Percentiles rank a stretch among this genome's conserved stretches.
phyloP scores from a whole-genome alignment of 2,113 vertebrate species.

The Microtus ochrogaster region DNA sequence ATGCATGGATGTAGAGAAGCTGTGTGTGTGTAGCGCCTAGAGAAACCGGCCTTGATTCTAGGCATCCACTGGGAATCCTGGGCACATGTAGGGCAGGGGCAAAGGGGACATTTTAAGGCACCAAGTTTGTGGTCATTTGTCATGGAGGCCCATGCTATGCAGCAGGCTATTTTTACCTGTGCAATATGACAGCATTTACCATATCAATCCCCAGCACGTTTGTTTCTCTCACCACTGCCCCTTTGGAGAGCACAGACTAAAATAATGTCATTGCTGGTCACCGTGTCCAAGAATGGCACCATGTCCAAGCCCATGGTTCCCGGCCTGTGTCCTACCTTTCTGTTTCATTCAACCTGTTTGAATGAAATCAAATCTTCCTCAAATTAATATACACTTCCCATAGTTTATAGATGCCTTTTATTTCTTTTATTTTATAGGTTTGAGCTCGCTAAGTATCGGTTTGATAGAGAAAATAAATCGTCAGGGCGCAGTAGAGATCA shows the following conservation, averaged over 20 bases:
- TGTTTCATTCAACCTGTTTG: neutral
- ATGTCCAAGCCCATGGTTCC: neutral
- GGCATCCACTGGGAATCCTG: neutral
- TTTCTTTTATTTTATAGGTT: slow-evolving; percentile 41
- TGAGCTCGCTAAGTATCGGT: neutral
- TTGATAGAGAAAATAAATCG: neutral
- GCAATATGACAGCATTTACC: no score
- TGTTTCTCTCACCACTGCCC: neutral
- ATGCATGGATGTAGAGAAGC: neutral
- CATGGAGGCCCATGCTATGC: neutral
- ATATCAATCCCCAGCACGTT: neutral
- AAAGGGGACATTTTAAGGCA: neutral
- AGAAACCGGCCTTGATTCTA: neutral
- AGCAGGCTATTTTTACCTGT: neutral
- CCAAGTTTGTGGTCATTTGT: neutral
- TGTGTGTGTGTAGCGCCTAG: neutral
- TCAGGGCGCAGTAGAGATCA: fast-evolving
- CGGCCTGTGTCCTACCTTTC: neutral
- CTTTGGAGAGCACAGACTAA: neutral
- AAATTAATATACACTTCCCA: neutral
- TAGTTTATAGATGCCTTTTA: neutral
- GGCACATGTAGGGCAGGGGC: no score
- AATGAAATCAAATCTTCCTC: neutral
- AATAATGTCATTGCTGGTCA: neutral
- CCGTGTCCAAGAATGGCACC: neutral